Conservation (phyloP, 2,113 vertebrate species). For the Malurus elegans region DNA sequence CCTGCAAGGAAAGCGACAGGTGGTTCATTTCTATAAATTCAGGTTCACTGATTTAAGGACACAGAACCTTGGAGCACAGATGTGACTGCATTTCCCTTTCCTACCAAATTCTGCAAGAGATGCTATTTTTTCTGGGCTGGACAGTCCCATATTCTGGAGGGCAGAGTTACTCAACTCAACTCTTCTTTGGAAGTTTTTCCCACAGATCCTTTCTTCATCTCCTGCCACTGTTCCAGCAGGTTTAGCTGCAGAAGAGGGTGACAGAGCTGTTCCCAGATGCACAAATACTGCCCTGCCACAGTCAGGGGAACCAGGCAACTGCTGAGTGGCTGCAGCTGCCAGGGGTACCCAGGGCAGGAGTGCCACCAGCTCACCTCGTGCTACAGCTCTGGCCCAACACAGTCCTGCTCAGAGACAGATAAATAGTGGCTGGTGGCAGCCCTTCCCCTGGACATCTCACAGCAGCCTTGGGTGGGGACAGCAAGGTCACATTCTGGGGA, state of each 20-base stretch:
- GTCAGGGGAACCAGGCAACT: neutral
- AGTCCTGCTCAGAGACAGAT: neutral
- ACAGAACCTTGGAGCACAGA: neutral
- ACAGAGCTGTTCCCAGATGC: neutral
- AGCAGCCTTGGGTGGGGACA: accelerated
- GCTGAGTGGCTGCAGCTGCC: neutral
- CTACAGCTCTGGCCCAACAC: neutral
- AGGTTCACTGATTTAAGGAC: constrained; percentile 50
- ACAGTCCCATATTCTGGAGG: neutral
- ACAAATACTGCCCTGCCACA: neutral
- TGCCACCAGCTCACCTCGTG: neutral
- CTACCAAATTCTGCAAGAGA: neutral
- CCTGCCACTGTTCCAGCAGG: neutral
- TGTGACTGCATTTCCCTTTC: neutral
- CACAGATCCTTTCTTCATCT: neutral
- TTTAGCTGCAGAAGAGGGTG: neutral
- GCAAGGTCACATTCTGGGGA: neutral
- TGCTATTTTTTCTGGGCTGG: constrained; percentile 32
- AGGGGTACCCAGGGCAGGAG: neutral
- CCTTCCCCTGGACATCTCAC: neutral
- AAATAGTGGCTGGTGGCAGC: neutral
- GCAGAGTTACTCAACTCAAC: neutral
- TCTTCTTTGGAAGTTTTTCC: neutral
- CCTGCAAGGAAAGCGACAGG: constrained; percentile 49
- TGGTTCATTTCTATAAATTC: constrained; percentile 9